Conservation (phyloP, 2,113 vertebrate species). For the Ammodytes marinus region DNA sequence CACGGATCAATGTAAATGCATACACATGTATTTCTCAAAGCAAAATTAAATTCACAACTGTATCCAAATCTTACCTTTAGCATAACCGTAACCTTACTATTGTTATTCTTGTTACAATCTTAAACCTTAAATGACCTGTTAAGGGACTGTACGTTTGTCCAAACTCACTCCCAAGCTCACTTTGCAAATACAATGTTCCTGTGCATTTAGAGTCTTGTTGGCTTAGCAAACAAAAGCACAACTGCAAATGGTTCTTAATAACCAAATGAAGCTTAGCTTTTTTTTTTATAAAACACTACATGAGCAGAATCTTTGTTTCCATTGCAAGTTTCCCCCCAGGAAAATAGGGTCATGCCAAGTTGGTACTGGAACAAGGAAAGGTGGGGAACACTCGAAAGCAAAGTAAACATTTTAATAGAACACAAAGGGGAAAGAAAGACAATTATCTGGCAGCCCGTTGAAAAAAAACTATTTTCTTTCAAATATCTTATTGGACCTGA, state of each 20-base stretch:
- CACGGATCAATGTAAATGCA: neutral
- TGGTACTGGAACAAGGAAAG: constrained; percentile 9
- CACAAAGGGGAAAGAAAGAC: neutral
- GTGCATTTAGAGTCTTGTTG: neutral
- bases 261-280: constrained; percentile 5
- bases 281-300: constrained; percentile 31
- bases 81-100: neutral
- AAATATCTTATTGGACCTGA: neutral
- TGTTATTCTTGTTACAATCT: neutral
- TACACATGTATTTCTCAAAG: neutral
- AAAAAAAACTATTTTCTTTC: neutral
- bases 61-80: neutral
- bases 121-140: neutral
- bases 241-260: neutral
- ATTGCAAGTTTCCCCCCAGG: constrained; percentile 5
- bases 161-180: too few relatives aligned
- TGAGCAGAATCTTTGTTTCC: constrained; percentile 37
- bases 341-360: constrained; percentile 25
- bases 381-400: neutral
- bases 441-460: neutral
- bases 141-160: neutral
- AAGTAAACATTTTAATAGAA: neutral
- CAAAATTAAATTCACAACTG: neutral
- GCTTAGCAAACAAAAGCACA: constrained; percentile 3
- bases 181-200: neutral